phyloP scores from a whole-genome alignment of 2,888 invertebrate genomes.

The Siphonodentalium dalli region DNA sequence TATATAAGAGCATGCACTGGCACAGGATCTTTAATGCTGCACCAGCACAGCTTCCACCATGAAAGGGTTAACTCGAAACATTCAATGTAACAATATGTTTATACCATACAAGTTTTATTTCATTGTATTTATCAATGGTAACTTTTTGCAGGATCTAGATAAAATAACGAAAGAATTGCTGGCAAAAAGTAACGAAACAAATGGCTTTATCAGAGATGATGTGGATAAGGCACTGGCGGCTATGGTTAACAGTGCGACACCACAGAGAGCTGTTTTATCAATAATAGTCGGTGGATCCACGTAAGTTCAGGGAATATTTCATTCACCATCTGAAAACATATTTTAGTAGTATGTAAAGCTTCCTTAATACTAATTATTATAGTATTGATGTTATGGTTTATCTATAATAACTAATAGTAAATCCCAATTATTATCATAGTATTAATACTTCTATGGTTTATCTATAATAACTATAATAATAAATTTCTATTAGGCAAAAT shows the following conservation, averaged over 20 bases:
- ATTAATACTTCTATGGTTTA: too few species aligned
- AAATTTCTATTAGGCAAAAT: too few species aligned
- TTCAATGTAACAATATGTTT: too few species aligned
- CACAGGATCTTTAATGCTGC: too few species aligned
- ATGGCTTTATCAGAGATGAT: slow-evolving; percentile 85
- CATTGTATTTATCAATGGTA: too few species aligned
- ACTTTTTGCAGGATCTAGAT: slow-evolving; percentile 79
- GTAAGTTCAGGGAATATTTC: slow-evolving; percentile 56
- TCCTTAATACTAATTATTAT: neutral
- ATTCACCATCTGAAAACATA: neutral
- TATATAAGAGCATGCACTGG: too few species aligned
- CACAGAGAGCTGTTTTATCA: slow-evolving; percentile 65
- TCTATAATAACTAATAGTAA: neutral
- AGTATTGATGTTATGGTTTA: neutral
- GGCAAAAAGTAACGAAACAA: slow-evolving; percentile 90
- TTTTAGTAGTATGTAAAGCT: neutral
- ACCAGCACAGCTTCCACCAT: too few species aligned
- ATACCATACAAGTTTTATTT: too few species aligned
- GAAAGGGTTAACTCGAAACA: too few species aligned
- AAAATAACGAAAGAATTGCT: slow-evolving; percentile 82
- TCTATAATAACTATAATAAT: too few species aligned
- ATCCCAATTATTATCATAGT: too few species aligned
- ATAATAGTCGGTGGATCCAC: slow-evolving; percentile 63
- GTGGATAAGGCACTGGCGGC: slow-evolving; percentile 82
- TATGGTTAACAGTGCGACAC: slow-evolving; percentile 80